Evolutionary conservation across 2,113 vertebrate species (phyloP).

Genomic region (Neomonachus schauinslandi): DNA sequence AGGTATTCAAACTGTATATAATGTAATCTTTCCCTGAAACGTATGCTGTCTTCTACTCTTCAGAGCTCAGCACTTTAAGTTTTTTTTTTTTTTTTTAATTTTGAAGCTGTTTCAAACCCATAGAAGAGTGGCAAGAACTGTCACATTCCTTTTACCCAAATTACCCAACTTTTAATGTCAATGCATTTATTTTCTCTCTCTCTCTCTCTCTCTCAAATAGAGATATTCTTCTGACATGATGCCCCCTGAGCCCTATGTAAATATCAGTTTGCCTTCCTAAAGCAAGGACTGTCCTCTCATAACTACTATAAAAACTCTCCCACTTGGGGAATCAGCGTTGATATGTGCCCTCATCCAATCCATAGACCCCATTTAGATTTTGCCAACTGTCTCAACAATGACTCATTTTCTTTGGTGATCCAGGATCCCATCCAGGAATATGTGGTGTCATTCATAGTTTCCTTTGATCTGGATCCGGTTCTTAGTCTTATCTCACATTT

Average conservation of each 20-base stretch:
- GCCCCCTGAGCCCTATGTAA: neutral
- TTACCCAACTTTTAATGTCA: neutral
- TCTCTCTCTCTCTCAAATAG: neutral
- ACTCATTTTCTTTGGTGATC: neutral
- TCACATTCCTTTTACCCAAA: neutral
- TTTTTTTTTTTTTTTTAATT: neutral
- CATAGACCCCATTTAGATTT: neutral
- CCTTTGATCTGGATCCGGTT: neutral
- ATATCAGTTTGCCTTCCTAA: neutral
- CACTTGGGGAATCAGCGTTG: neutral
- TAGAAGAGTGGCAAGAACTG: neutral
- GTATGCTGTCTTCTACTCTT: neutral
- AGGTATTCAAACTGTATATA: neutral
- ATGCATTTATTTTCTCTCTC: neutral
- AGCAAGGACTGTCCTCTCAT: neutral
- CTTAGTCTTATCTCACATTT: neutral
- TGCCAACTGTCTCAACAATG: neutral
- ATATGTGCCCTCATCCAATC: rapidly evolving
- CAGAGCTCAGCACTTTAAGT: neutral
- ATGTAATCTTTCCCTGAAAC: neutral
- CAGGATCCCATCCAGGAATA: neutral
- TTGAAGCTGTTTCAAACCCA: neutral
- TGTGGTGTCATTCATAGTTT: neutral
- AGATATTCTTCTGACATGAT: neutral
- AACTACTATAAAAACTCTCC: neutral